phyloP scores from a whole-genome alignment of 2,888 invertebrate species.

The Scaptomyza tumidula region DNA sequence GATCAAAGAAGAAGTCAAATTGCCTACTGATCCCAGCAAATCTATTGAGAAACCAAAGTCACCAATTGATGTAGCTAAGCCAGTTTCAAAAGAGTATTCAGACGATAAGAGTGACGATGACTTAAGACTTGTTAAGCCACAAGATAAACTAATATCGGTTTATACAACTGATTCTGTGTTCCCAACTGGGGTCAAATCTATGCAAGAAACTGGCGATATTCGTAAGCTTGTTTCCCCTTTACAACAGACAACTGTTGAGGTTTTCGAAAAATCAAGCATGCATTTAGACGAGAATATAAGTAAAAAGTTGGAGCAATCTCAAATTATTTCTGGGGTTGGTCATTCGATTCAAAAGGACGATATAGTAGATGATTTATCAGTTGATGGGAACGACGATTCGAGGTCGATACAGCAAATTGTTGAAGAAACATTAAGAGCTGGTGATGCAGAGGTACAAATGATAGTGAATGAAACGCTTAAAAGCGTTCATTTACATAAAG shows the following conservation, averaged over 20 bases:
- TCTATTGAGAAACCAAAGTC: conserved; percentile 3
- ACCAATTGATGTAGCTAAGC: not conserved
- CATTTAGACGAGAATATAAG: not conserved
- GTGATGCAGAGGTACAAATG: conserved; percentile 65
- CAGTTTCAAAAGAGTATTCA: not conserved
- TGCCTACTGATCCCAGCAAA: conserved; percentile 11
- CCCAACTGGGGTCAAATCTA: conserved; percentile 2
- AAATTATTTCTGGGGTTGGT: not conserved
- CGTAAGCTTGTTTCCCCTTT: too few species aligned
- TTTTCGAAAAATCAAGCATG: not conserved
- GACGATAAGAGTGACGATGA: conserved; percentile 9
- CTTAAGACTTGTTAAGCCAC: not conserved
- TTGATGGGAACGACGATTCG: conserved; percentile 30
- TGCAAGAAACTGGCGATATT: not conserved
- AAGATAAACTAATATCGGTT: not conserved
- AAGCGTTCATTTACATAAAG: conserved; percentile 38
- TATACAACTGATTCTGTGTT: not conserved
- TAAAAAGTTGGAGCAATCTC: not conserved
- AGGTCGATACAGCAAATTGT: conserved; percentile 69
- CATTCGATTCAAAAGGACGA: too few species aligned
- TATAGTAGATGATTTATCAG: not conserved
- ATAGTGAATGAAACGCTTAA: conserved; percentile 64
- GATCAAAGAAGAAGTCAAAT: conserved; percentile 9
- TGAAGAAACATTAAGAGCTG: conserved; percentile 66
- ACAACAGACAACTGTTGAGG: not conserved